Base-by-base conservation (phyloP, 1,140 invertebrate species). In the Cydia splendana region DNA sequence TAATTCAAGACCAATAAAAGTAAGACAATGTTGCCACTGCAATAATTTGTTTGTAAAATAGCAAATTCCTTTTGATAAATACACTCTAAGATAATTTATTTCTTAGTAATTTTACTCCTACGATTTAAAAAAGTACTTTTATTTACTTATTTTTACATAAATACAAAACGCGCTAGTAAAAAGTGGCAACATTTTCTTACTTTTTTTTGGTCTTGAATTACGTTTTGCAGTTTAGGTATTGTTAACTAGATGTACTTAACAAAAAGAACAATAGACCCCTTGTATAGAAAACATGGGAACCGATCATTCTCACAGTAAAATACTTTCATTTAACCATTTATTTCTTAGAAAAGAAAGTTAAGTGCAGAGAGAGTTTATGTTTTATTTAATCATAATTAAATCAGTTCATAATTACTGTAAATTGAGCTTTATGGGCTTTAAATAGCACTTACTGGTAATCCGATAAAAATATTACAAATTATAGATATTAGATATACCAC, bases 281-380 rank as follows among this genome's bases (percentile, higher is more conserved):
- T 71, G 15, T 38, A 71, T 38, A 38, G 67, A 42, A 69, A 71
- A 42, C 34, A 71, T 71, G 67, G 24, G 67, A 71, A 71, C 67
- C 67, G 34, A 71, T 71, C 2, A 71, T 38, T 71, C 34, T 38
- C 67, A 45, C 67, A 71, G 30, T 71, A 45, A 71, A 30, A 67
- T 13, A 67, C 67, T 71, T 71, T 71, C 67, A 7, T 42, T 69
- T 24, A 62, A 62, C 9, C 57, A 12, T 62, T 62, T 71, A 71
- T 71, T 20, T 42, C 67, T 71, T 38, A 45, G 65, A n/a, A 71
- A 71, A 71, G 67, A 71, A 71, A 71, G 38, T 71, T n/a, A 71
- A 71, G 34, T 71, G 67, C 20, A 12, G 57, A 20, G 57, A 62
- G 20, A 62, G 57, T 62, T 24, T 24, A 62, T 24, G 20, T 4